A percentile compares a stretch with the other conserved stretches of the same genome.
Evolutionary conservation across 1,140 invertebrate species (phyloP).

Genomic region (Eurosta solidaginis): DNA sequence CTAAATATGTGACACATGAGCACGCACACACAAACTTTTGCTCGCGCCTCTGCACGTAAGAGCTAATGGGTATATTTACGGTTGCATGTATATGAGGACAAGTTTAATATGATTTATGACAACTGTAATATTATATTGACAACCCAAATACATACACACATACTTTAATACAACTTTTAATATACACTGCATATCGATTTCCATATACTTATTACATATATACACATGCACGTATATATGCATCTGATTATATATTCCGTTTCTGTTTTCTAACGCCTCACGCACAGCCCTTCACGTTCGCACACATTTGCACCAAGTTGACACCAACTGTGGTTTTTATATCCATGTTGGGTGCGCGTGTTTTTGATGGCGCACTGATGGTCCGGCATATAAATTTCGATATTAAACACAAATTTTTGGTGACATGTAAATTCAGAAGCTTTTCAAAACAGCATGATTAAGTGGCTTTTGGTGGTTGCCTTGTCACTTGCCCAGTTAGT

Average conservation of each 20-base stretch:
- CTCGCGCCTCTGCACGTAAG: too few species aligned
- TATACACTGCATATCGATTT: neutral
- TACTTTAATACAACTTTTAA: neutral
- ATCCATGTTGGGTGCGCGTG: neutral
- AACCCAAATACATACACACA: neutral
- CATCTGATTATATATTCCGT: neutral
- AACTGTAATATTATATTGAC: neutral
- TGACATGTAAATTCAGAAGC: neutral
- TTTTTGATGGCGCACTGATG: neutral
- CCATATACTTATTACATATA: neutral
- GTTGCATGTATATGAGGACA: neutral
- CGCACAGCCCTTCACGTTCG: neutral
- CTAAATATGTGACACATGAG: neutral
- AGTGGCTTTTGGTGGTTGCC: neutral
- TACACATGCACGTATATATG: neutral
- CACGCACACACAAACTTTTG: neutral
- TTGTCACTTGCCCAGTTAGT: neutral
- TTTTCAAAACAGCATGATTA: too few species aligned
- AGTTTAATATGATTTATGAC: slow-evolving; percentile 14
- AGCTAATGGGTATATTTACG: neutral
- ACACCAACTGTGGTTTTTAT: neutral
- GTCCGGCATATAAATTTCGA: slow-evolving; percentile 13
- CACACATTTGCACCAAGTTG: neutral
- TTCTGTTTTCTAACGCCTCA: neutral
- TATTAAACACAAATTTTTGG: slow-evolving; percentile 13